Percentiles rank a stretch among this genome's conserved stretches.
phyloP scores from a whole-genome alignment of 2,113 vertebrate genomes.

The Melanostigma gelatinosum region DNA sequence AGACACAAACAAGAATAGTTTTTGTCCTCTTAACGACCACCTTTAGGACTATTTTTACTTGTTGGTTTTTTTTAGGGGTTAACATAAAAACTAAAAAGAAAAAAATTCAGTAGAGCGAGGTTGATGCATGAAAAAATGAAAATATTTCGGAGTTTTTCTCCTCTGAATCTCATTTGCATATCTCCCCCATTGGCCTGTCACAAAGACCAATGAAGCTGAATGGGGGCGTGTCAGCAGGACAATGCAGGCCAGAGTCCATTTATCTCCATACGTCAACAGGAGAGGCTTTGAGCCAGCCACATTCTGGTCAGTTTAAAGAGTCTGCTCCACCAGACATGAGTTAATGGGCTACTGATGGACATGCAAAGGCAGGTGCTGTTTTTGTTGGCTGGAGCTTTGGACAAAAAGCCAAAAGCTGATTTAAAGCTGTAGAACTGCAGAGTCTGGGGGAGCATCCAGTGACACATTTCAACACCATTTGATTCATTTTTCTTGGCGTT shows the following conservation, averaged over 20 bases:
- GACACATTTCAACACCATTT: background rate
- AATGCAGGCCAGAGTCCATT: conserved; percentile 76
- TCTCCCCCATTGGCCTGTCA: conserved; percentile 63
- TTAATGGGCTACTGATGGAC: conserved; percentile 78
- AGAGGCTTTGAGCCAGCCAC: conserved; percentile 61
- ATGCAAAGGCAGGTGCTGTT: conserved; percentile 74
- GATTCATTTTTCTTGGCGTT: background rate
- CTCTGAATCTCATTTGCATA: conserved; percentile 69
- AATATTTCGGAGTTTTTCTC: conserved; percentile 25
- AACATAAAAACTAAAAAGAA: background rate
- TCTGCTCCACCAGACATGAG: conserved; percentile 65
- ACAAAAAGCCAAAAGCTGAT: conserved; percentile 54
- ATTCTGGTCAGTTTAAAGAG: conserved; percentile 70
- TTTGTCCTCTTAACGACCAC: background rate
- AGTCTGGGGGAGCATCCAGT: background rate
- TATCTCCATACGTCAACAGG: conserved; percentile 78
- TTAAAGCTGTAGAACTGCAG: conserved; percentile 21
- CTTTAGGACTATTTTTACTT: background rate
- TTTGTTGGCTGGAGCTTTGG: conserved; percentile 50
- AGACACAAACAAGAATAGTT: conserved; percentile 40
- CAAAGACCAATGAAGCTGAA: conserved; percentile 75
- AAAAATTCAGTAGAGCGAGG: background rate
- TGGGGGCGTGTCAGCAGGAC: conserved; percentile 70
- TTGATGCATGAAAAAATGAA: conserved; percentile 33
- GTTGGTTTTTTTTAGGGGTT: conserved; percentile 5